These are phyloP conservation scores for Odobenus rosmarus DNA, from an alignment of 2,113 vertebrate genomes.

Conservation along the genomic window DNA sequence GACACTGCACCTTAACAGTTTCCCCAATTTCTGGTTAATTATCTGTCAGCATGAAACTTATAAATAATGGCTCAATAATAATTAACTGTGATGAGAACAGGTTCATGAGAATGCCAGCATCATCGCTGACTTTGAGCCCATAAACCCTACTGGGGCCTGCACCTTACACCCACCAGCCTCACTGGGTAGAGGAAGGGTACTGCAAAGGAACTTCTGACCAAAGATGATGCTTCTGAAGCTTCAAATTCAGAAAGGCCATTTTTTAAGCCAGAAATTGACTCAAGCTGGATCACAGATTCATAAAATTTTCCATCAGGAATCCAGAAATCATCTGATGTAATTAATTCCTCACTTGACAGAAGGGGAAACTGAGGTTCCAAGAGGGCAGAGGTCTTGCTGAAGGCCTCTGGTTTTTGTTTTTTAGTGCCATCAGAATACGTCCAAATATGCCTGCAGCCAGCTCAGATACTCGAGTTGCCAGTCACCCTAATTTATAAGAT, in stretches of 20 bases:
- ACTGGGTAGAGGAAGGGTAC: background rate
- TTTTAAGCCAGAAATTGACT: conserved; percentile 50
- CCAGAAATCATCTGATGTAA: conserved; percentile 46
- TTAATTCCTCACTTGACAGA: conserved; percentile 55
- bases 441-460: conserved; percentile 3
- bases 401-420: conserved; percentile 39
- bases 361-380: conserved; percentile 61
- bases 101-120: background rate
- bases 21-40: conserved; percentile 76
- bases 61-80: conserved; percentile 66
- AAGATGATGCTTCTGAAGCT: background rate
- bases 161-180: background rate
- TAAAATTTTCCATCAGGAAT: conserved; percentile 45
- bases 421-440: background rate
- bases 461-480: background rate
- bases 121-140: conserved; percentile 10
- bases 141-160: background rate
- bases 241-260: background rate
- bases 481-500: conserved; percentile 32
- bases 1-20: conserved; percentile 24
- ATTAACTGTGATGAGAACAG: conserved; percentile 67
- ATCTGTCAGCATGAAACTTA: conserved; percentile 70
- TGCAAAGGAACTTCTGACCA: background rate
- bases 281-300: background rate
- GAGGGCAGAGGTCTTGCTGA: background rate